Base-by-base conservation (phyloP, 2,888 invertebrate genomes). In the Liodrosophila aerea region DNA sequence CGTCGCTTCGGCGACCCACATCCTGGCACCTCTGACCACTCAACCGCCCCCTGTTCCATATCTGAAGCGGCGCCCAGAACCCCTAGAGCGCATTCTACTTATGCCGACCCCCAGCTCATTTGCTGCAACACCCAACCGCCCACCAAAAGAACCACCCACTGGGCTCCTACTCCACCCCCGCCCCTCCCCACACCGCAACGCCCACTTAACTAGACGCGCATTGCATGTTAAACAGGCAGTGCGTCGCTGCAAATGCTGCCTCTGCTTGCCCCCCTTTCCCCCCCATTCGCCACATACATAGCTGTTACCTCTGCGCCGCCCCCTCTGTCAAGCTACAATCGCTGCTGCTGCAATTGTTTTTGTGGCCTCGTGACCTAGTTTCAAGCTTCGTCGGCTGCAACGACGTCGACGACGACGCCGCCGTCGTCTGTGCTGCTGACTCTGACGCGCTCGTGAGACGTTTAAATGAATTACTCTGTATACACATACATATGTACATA, bases 361-460 rank as follows among this genome's bases (percentile, higher is more conserved):
- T 85, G 76, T 82, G 87, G 86, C 87, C 87, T 83, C 84, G 73
- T 86, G 87, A 87, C 86, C 86, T 59, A 87, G 73, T 85, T 86
- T 76, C 57, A 43, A 68, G 77, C 81, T 76, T 76, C 76, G 85
- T 76, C 71, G 71, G 80, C 85, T 83, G 83, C 85, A 85, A 69
- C 83, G 85, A 72, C 61, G 53, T 40, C 64, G 34, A 50, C 36
- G n/a, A 16, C 37, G n/a, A 16, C 15, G 36, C 27, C 45, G 43
- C 9, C 36, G 65, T 33, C 56, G 33, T 37, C 44, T 43, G 11
- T 31, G 11, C 13, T 30, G 54, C 12, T 13, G 27, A 39, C 40
- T 45, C 8, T 44, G 58, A 62, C 51, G 56, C 59, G 43, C 53
- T 58, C 30, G 47, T 58, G 58, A 67, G 49, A 62, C 72, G 72